phyloP scores from a whole-genome alignment of 1,140 invertebrate species.

The Drosophila virilis region DNA sequence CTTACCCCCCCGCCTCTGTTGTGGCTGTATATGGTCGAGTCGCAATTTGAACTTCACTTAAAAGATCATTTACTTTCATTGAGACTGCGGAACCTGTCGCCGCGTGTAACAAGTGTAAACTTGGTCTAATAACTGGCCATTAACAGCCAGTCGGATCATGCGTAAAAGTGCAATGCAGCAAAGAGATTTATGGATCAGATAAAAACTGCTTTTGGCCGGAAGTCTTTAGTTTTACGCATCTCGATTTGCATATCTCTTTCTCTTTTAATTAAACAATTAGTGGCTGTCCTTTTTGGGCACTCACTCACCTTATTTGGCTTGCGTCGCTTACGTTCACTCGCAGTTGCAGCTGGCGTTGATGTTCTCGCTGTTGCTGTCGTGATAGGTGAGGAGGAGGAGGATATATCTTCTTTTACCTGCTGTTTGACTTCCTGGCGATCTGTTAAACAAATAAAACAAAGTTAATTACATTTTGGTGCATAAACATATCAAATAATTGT shows the following conservation, averaged over 20 bases:
- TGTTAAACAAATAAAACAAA: constrained; percentile 58
- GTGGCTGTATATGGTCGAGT: constrained; percentile 66
- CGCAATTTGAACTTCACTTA: constrained; percentile 79
- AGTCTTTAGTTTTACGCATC: constrained; percentile 24
- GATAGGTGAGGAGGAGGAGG: constrained; percentile 35
- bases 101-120: constrained; percentile 74
- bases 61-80: constrained; percentile 83
- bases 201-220: constrained; percentile 11
- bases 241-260: constrained; percentile 8
- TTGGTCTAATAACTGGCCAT: constrained; percentile 78
- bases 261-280: constrained; percentile 25
- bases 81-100: constrained; percentile 66
- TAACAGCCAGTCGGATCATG: constrained; percentile 58
- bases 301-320: constrained; percentile 70
- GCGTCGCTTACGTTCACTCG: constrained; percentile 67
- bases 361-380: constrained; percentile 12
- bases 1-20: constrained; percentile 14
- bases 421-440: constrained; percentile 87
- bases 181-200: neutral
- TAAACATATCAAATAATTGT: too few relatives aligned
- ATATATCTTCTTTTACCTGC: constrained; percentile 42
- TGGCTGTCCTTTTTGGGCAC: neutral
- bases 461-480: too few relatives aligned
- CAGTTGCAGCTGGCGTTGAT: constrained; percentile 27
- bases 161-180: constrained; percentile 35